These are phyloP conservation scores for Zaprionus gabonicus DNA, from an alignment of 1,140 invertebrate genomes.

Conservation along the genomic window DNA sequence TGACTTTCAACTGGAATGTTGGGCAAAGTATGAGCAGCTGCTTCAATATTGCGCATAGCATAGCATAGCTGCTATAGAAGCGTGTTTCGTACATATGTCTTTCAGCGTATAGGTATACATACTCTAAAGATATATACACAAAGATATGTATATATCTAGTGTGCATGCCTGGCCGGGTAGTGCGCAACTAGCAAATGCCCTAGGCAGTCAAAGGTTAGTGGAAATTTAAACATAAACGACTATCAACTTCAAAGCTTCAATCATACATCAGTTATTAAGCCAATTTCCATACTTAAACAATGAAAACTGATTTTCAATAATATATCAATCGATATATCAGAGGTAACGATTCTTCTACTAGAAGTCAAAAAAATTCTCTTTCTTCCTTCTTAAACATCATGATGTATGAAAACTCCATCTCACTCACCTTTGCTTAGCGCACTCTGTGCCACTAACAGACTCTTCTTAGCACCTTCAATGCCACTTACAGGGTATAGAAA, in stretches of 20 bases:
- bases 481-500: slow-evolving; percentile 37
- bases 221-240: background rate
- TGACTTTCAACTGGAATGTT: slow-evolving; percentile 75
- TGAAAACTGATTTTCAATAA: no score
- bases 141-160: background rate
- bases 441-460: background rate
- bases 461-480: background rate
- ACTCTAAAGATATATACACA: background rate
- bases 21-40: slow-evolving; percentile 75
- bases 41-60: slow-evolving; percentile 77
- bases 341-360: no score
- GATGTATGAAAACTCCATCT: background rate
- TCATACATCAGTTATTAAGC: background rate
- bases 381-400: background rate
- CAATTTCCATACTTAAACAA: no score
- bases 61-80: slow-evolving; percentile 33
- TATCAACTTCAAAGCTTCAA: background rate
- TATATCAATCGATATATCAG: no score
- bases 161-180: no score
- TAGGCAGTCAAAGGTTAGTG: background rate
- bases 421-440: no score
- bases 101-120: background rate
- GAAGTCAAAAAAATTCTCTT: no score
- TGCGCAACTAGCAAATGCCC: background rate
- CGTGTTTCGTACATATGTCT: slow-evolving; percentile 32